Conservation (phyloP, 92 coral and sea anemone species). For the Anthopleura xanthogrammica region DNA sequence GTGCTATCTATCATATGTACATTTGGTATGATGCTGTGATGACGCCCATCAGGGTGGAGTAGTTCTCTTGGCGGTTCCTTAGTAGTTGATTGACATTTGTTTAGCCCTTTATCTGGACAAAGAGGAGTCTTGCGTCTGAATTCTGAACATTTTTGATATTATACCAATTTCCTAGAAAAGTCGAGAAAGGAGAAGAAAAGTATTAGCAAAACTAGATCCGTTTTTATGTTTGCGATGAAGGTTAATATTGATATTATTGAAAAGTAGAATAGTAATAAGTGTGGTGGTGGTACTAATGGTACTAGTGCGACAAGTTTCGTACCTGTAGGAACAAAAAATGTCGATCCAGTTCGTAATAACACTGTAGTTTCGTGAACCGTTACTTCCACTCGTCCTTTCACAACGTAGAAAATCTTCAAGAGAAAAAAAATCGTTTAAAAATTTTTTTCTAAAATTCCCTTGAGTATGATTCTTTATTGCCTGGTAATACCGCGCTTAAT, state of each 20-base stretch:
- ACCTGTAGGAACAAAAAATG: constrained; percentile 85
- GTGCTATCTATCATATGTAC: no score
- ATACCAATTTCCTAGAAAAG: constrained; percentile 63
- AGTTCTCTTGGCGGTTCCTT: no score
- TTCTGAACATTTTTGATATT: constrained; percentile 55
- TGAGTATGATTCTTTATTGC: no score
- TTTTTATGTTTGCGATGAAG: no score
- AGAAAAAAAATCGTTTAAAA: neutral
- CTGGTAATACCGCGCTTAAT: no score
- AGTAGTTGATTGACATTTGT: neutral
- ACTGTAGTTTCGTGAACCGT: constrained; percentile 70
- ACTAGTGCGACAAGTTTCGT: neutral
- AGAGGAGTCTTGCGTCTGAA: constrained; percentile 54
- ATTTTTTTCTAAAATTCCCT: neutral
- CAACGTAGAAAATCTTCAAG: constrained; percentile 70
- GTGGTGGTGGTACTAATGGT: no score
- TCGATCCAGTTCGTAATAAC: constrained; percentile 68
- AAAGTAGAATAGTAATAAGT: no score
- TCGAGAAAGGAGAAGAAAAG: neutral
- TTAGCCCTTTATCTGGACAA: constrained; percentile 74
- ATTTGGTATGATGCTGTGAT: no score
- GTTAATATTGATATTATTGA: no score
- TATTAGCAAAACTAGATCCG: no score
- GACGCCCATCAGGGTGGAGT: no score
- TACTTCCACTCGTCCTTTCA: constrained; percentile 66